A percentile compares a stretch with the other conserved stretches of the same genome.
These are phyloP conservation scores for Dermochelys coriacea DNA, from an alignment of 2,797 vertebrate genomes.

Conservation along the genomic window DNA sequence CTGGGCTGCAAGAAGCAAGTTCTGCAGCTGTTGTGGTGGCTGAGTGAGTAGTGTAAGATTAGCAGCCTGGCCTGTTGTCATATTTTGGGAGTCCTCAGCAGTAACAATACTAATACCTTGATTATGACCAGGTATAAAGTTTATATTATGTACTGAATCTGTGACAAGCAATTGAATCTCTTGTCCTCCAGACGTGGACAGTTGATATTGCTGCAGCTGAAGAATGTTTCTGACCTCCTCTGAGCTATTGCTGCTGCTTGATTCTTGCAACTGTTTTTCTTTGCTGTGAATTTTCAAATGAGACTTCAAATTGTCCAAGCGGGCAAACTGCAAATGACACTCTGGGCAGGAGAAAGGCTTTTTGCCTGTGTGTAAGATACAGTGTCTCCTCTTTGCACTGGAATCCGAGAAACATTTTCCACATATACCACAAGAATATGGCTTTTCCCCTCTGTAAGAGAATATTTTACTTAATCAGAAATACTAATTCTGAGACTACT, in stretches of 20 bases:
- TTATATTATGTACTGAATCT: constrained; percentile 87
- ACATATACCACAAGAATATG: constrained; percentile 91
- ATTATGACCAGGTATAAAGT: constrained; percentile 86
- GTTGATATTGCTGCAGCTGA: constrained; percentile 91
- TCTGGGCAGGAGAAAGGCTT: constrained; percentile 93
- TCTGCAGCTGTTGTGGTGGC: constrained; percentile 85
- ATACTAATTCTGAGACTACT: neutral
- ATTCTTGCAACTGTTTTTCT: constrained; percentile 80
- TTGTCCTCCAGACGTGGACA: constrained; percentile 85
- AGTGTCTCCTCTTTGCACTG: constrained; percentile 94
- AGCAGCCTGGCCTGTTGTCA: constrained; percentile 75
- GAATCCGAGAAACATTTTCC: constrained; percentile 95
- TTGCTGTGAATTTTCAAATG: constrained; percentile 95
- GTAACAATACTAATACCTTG: constrained; percentile 89
- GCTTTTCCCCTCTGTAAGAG: constrained; percentile 94
- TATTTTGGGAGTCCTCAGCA: constrained; percentile 75
- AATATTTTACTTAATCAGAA: constrained; percentile 1
- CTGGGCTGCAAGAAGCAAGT: constrained; percentile 87
- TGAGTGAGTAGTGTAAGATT: constrained; percentile 88
- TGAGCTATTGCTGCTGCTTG: neutral
- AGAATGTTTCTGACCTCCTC: constrained; percentile 87
- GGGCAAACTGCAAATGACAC: constrained; percentile 92
- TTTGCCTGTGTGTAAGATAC: constrained; percentile 93
- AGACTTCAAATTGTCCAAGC: constrained; percentile 94
- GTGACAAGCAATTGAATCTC: constrained; percentile 95